Percentiles rank a stretch among this genome's conserved stretches.
Conservation (phyloP, 2,888 invertebrate genomes). For the Hyalella azteca region DNA sequence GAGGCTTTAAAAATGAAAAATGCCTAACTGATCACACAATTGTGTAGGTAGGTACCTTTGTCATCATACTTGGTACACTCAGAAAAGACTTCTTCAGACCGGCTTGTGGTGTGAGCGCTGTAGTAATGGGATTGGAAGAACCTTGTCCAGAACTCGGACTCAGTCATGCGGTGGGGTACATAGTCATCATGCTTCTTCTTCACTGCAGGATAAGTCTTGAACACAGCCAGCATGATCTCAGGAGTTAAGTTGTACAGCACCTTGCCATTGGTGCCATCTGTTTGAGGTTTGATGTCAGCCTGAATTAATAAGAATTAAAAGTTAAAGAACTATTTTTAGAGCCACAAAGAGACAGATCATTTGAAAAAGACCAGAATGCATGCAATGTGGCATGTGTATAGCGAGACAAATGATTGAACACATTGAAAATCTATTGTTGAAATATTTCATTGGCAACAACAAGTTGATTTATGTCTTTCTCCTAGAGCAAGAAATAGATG, state of each 20-base stretch:
- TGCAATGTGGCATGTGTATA: too few species aligned
- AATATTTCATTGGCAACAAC: too few species aligned
- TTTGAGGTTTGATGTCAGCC: constrained; percentile 95
- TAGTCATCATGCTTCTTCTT: constrained; percentile 94
- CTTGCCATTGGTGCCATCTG: constrained; percentile 90
- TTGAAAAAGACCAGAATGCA: too few species aligned
- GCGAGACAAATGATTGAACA: too few species aligned
- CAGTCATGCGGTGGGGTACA: constrained; percentile 88
- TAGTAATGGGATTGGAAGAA: constrained; percentile 99
- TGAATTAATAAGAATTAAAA: too few species aligned
- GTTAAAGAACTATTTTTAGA: too few species aligned
- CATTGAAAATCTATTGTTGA: too few species aligned
- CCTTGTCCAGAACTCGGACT: constrained; percentile 98
- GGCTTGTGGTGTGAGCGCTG: constrained; percentile 79
- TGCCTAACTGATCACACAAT: neutral
- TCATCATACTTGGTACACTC: constrained; percentile 98
- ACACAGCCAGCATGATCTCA: constrained; percentile 97
- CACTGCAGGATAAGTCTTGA: constrained; percentile 98
- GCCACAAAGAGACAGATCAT: too few species aligned
- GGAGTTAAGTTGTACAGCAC: constrained; percentile 95
- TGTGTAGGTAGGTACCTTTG: constrained; percentile 66
- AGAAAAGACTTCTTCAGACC: constrained; percentile 91
- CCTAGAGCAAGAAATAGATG: too few species aligned
- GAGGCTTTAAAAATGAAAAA: too few species aligned
- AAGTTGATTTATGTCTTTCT: too few species aligned